A percentile compares a stretch with the other conserved stretches of the same genome.
phyloP scores from a whole-genome alignment of 2,797 vertebrate species.

The Rachycentron canadum region DNA sequence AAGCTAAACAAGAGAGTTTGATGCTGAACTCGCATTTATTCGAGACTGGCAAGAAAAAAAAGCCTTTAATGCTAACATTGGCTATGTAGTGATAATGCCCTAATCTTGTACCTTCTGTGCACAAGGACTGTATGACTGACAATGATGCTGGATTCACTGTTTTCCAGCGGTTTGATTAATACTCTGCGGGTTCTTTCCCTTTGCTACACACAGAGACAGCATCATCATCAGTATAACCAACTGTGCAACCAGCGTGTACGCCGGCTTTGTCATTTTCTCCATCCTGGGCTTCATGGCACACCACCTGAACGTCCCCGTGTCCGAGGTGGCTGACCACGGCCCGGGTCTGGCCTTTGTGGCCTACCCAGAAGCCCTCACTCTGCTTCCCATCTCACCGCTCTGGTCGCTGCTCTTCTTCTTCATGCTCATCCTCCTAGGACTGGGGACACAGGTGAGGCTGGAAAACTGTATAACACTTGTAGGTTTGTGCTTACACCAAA shows the following conservation, averaged over 20 bases:
- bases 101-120: neutral
- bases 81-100: no score
- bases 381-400: conserved; percentile 95
- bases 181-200: neutral
- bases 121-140: neutral
- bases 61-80: no score
- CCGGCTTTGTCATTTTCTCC: conserved; percentile 99
- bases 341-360: conserved; percentile 97
- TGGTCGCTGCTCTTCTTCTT: conserved; percentile 99
- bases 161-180: neutral
- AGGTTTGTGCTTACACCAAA: neutral
- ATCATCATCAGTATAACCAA: conserved; percentile 99
- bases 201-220: conserved; percentile 89
- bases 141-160: neutral
- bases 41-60: no score
- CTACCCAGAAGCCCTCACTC: conserved; percentile 96
- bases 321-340: conserved; percentile 95
- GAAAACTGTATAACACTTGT: neutral
- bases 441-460: conserved; percentile 94
- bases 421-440: conserved; percentile 97
- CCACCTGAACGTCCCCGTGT: conserved; percentile 94
- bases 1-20: no score
- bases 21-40: no score
- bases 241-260: conserved; percentile 97
- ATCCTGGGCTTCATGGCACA: conserved; percentile 99